Percentiles rank a stretch among this genome's conserved stretches.
phyloP scores from a whole-genome alignment of 2,888 invertebrate genomes.

The Aspidiotus destructor region DNA sequence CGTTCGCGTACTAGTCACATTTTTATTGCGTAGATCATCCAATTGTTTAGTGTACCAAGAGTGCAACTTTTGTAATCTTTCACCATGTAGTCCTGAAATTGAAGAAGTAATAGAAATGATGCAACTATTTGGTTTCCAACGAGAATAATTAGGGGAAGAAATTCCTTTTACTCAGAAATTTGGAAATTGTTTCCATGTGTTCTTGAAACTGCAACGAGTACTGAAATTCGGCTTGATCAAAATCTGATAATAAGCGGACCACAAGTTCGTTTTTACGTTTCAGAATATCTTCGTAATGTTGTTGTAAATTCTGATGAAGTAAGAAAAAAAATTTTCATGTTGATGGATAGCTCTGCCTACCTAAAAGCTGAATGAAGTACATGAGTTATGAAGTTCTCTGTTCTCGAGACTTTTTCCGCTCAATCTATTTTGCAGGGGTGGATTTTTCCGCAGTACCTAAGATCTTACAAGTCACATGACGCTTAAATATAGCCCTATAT shows the following conservation, averaged over 20 bases:
- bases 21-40: not conserved
- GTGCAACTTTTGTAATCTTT: constrained; percentile 6
- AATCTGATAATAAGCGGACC: constrained; percentile 52
- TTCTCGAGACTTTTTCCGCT: no score
- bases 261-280: constrained; percentile 60
- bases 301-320: constrained; percentile 46
- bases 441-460: no score
- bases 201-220: constrained; percentile 62
- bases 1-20: not conserved
- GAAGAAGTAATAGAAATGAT: not conserved
- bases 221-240: constrained; percentile 62
- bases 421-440: no score
- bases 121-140: not conserved
- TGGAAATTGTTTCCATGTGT: constrained; percentile 60
- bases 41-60: constrained; percentile 19
- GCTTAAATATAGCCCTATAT: no score
- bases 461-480: no score
- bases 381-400: no score
- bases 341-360: no score
- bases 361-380: no score
- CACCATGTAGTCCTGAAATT: constrained; percentile 7
- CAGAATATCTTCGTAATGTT: constrained; percentile 53
- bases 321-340: no score
- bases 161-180: constrained; percentile 51
- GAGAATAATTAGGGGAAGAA: not conserved